Percentiles rank a stretch among this genome's conserved stretches.
phyloP scores from a whole-genome alignment of 2,797 vertebrate species.

The Anolis apletophallus region DNA sequence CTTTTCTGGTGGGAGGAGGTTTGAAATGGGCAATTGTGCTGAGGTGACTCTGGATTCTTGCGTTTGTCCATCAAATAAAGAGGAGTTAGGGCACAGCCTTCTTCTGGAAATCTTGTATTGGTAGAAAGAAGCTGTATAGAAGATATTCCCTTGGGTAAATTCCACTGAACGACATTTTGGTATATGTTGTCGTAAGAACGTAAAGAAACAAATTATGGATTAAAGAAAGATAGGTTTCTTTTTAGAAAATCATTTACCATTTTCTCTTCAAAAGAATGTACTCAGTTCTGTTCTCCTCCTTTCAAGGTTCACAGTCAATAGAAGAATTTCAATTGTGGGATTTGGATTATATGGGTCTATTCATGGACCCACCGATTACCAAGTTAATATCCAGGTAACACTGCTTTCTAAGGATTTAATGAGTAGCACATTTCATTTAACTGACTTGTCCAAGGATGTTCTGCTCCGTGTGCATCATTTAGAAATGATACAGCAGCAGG shows the following conservation, averaged over 20 bases:
- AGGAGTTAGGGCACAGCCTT: background rate
- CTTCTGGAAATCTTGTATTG: background rate
- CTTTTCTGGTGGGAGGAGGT: background rate
- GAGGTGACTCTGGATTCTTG: background rate
- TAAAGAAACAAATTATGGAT: background rate
- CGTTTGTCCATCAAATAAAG: background rate
- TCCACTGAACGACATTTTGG: background rate
- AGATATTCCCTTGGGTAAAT: background rate
- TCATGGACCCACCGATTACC: constrained; percentile 97
- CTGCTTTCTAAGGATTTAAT: background rate
- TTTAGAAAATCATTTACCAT: background rate
- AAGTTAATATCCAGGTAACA: constrained; percentile 97
- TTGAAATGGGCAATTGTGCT: background rate
- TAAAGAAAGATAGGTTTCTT: background rate
- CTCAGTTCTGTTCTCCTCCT: constrained; percentile 22
- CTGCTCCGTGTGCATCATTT: background rate
- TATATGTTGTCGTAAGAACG: background rate
- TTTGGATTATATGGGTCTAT: constrained; percentile 98
- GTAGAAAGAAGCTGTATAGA: background rate
- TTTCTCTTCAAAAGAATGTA: constrained; percentile 36
- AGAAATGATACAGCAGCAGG: too few species aligned
- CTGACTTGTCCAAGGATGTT: background rate
- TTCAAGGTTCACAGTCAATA: constrained; percentile 93
- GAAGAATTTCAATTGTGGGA: constrained; percentile 95
- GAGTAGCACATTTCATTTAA: background rate